Evolutionary conservation across 2,888 invertebrate species (phyloP), one percentile per base, ranked within the genome.

Genomic region (Spilosoma lubricipeda): DNA sequence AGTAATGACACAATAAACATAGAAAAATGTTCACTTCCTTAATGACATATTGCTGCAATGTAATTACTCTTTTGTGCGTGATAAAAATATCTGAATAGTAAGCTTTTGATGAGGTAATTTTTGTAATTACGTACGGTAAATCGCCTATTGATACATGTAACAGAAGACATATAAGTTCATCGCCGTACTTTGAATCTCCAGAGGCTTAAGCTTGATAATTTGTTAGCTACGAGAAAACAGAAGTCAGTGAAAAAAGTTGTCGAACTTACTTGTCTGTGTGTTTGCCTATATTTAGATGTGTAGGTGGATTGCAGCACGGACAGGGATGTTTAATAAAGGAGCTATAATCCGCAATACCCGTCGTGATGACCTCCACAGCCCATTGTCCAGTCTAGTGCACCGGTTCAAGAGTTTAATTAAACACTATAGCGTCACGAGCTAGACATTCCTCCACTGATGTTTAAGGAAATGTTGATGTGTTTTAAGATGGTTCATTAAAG

Each of bases 251-350:
- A 1, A 39, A 33, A 5, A 20, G 48, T 63, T 63, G 68, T 39
- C 18, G n/a, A n/a, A 9, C 9, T 11, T 30, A 66, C 33, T 67
- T 3, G 33, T 36, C 78, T 67, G 75, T 82, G 74, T 77, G 80
- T 82, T 45, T 65, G 36, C 2, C 11, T 7, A 39, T 68, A 52
- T 65, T 15, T 56, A 52, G 68, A 70, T 48, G 73, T 81, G 81
- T 81, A 79, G 71, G 82, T 73, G 79, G 85, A 86, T 87, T 79
- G 87, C 85, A 85, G 84, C 86, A 85, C 82, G 85, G 77, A 72
- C 74, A 30, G 73, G 73, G 73, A 78, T 79, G 86, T 88, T 89
- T 89, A 90, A 89, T 90, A 90, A 85, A 88, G 88, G 84, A 84
- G 82, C 76, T 82, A 75, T 88, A 87, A 86, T 85, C 86, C 84